Percentiles rank a stretch among this genome's conserved stretches.
These are phyloP conservation scores for Isurus oxyrinchus DNA, from an alignment of 2,113 vertebrate genomes.

Conservation along the genomic window DNA sequence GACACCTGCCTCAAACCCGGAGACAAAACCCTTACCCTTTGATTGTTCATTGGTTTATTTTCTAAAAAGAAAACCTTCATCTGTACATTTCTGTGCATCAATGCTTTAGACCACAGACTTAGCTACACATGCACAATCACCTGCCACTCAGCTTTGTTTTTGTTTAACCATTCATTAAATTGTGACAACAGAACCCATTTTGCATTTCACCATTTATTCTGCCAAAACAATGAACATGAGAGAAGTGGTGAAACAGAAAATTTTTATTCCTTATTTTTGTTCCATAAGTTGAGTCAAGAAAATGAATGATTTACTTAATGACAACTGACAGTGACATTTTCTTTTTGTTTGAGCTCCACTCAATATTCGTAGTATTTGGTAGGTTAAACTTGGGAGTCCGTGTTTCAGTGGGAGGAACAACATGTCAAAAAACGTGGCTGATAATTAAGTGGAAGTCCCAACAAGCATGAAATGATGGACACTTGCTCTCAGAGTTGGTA, in stretches of 20 bases:
- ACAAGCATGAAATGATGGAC: not conserved
- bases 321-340: not conserved
- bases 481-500: conserved; percentile 14
- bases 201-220: not conserved
- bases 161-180: not conserved
- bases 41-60: not conserved
- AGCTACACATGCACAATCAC: not conserved
- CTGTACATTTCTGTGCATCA: not conserved
- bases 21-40: too few species aligned
- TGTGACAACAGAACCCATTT: not conserved
- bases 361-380: not conserved
- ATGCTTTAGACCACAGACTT: not conserved
- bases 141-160: not conserved
- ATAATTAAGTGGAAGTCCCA: conserved; percentile 23
- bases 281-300: not conserved
- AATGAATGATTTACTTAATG: too few species aligned
- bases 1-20: not conserved
- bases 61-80: too few species aligned
- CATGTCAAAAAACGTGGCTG: not conserved
- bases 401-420: not conserved
- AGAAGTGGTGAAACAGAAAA: not conserved
- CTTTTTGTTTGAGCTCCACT: not conserved
- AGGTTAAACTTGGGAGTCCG: not conserved
- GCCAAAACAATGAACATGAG: not conserved
- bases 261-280: not conserved